These are phyloP conservation scores for Cerastoderma edule DNA, from an alignment of 2,888 invertebrate species.

Conservation along the genomic window DNA sequence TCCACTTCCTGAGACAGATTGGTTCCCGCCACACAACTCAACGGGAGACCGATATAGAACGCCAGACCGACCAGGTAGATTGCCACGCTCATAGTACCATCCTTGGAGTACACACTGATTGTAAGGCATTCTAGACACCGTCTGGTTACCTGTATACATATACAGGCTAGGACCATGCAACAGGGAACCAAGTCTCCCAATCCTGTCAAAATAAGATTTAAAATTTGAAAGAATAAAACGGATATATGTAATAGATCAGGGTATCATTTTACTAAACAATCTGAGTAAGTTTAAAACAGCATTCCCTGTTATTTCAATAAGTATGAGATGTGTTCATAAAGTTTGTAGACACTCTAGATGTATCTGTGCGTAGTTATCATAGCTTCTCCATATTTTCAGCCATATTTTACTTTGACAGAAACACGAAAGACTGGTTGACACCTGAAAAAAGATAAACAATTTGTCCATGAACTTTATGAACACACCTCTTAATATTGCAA, in stretches of 20 bases:
- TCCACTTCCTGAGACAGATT: slow-evolving; percentile 24
- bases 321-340: no score
- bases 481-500: no score
- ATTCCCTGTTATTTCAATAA: no score
- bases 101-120: slow-evolving; percentile 75
- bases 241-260: slow-evolving; percentile 62
- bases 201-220: slow-evolving; percentile 42
- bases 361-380: not conserved
- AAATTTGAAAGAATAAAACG: slow-evolving; percentile 7
- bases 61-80: slow-evolving; percentile 76
- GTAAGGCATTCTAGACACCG: slow-evolving; percentile 73
- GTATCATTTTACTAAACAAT: slow-evolving; percentile 42
- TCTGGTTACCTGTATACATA: slow-evolving; percentile 68
- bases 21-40: slow-evolving; percentile 48
- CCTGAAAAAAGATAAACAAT: no score
- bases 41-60: slow-evolving; percentile 68
- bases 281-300: no score
- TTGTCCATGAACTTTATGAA: no score
- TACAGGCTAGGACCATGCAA: slow-evolving; percentile 66
- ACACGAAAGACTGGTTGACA: no score
- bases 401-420: no score
- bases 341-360: no score
- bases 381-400: not conserved
- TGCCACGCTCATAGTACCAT: slow-evolving; percentile 74
- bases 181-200: slow-evolving; percentile 51